phyloP scores from a whole-genome alignment of 1,140 invertebrate genomes.

The Aphidius gifuensis region DNA sequence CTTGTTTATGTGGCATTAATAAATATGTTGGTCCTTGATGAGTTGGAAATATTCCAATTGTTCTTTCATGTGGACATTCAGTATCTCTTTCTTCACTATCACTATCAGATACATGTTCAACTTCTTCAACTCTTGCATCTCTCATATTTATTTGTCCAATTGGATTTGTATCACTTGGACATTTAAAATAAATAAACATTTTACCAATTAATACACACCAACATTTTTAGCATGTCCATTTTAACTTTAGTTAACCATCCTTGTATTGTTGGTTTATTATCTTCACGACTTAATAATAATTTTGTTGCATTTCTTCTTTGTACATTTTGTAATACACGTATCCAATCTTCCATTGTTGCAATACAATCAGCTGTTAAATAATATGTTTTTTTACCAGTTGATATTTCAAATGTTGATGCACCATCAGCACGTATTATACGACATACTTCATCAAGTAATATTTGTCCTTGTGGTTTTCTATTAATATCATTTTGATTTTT shows the following conservation, averaged over 20 bases:
- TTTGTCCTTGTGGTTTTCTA: conserved; percentile 87
- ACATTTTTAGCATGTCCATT: conserved; percentile 90
- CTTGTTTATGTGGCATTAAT: conserved; percentile 83
- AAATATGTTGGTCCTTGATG: conserved; percentile 91
- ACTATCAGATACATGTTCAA: conserved; percentile 88
- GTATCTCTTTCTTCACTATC: conserved; percentile 83
- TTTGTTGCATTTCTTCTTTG: conserved; percentile 89
- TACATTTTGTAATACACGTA: conserved; percentile 83
- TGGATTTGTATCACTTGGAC: conserved; percentile 86
- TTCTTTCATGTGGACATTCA: conserved; percentile 70
- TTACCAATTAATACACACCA: conserved; percentile 94
- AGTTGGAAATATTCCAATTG: conserved; percentile 89
- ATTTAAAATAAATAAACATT: conserved; percentile 95
- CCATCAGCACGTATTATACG: conserved; percentile 85
- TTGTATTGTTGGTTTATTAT: conserved; percentile 89
- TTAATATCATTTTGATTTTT: conserved; percentile 88
- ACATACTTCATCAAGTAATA: conserved; percentile 85
- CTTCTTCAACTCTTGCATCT: conserved; percentile 88
- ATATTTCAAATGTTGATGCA: conserved; percentile 91
- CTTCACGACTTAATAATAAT: conserved; percentile 82
- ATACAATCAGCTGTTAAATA: conserved; percentile 93
- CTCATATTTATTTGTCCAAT: conserved; percentile 94
- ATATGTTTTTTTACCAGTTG: conserved; percentile 88
- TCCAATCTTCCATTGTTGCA: conserved; percentile 93
- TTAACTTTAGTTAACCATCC: conserved; percentile 94